A percentile compares a stretch with the other conserved stretches of the same genome.
phyloP scores from a whole-genome alignment of 2,797 vertebrate species.

The Gallinago stenura region DNA sequence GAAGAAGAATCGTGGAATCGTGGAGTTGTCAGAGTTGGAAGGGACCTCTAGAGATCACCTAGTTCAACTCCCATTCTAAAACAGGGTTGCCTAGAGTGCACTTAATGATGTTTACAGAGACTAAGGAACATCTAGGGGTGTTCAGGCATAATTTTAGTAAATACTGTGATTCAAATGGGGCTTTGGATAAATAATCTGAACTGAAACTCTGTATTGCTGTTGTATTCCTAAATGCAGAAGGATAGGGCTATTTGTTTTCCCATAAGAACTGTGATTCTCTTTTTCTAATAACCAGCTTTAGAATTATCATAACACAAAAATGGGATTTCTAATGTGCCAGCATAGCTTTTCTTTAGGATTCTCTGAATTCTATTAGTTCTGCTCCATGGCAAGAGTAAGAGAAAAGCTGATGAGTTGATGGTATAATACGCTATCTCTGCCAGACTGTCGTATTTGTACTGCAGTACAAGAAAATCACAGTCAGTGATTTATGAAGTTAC shows the following conservation, averaged over 20 bases:
- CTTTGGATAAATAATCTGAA: conserved; percentile 53
- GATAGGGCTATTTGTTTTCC: conserved; percentile 56
- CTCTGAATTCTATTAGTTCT: conserved; percentile 26
- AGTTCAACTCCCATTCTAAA: too few relatives aligned
- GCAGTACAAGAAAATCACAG: conserved; percentile 5
- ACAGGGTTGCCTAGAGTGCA: not conserved
- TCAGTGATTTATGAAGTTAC: not conserved
- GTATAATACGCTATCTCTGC: not conserved
- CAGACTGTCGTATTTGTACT: not conserved
- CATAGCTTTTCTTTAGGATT: not conserved
- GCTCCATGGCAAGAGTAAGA: not conserved
- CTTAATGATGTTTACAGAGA: not conserved
- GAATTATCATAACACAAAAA: conserved; percentile 52
- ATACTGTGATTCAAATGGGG: not conserved
- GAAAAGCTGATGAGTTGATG: not conserved
- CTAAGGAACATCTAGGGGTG: conserved; percentile 4
- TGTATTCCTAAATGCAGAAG: conserved; percentile 26
- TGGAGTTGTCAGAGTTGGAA: too few relatives aligned
- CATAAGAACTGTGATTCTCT: conserved; percentile 34
- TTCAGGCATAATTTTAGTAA: not conserved
- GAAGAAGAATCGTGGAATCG: too few relatives aligned
- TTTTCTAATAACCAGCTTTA: conserved; percentile 47
- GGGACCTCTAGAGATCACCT: too few relatives aligned
- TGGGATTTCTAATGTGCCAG: not conserved
- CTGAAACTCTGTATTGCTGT: not conserved